These are phyloP conservation scores for Tetropium fuscum DNA, from an alignment of 2,888 invertebrate genomes.

Conservation along the genomic window DNA sequence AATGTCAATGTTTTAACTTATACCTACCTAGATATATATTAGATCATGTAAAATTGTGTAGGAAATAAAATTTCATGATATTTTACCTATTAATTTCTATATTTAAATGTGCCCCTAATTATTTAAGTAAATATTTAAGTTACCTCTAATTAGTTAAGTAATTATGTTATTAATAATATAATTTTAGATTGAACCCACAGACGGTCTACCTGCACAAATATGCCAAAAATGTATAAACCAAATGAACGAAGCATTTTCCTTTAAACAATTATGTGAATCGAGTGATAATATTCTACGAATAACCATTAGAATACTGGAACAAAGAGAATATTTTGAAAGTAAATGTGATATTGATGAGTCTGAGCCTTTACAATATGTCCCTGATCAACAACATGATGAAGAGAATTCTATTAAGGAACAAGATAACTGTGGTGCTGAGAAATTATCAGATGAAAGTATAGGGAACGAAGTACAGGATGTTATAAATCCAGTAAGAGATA, in stretches of 20 bases:
- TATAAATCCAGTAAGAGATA: not conserved
- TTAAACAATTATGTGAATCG: conserved; percentile 13
- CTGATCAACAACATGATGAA: conserved; percentile 8
- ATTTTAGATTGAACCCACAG: conserved; percentile 8
- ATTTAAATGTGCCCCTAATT: too few species aligned
- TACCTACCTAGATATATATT: too few species aligned
- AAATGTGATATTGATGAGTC: not conserved
- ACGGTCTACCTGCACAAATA: conserved; percentile 14
- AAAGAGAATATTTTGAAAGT: conserved; percentile 2
- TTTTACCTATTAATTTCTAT: too few species aligned
- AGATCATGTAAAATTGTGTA: too few species aligned
- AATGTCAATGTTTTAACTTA: too few species aligned
- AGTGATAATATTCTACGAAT: conserved; percentile 13
- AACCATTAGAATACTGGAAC: not conserved
- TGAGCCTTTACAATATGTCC: not conserved
- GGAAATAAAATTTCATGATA: too few species aligned
- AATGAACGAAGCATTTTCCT: conserved; percentile 16
- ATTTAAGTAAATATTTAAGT: too few species aligned
- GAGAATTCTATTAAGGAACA: not conserved
- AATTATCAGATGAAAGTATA: not conserved
- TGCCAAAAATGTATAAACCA: conserved; percentile 3
- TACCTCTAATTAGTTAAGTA: too few species aligned
- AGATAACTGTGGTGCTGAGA: not conserved
- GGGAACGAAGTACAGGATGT: too few species aligned
- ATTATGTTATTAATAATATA: too few species aligned